phyloP scores from a whole-genome alignment of 2,113 vertebrate genomes.

The Engystomops pustulosus region DNA sequence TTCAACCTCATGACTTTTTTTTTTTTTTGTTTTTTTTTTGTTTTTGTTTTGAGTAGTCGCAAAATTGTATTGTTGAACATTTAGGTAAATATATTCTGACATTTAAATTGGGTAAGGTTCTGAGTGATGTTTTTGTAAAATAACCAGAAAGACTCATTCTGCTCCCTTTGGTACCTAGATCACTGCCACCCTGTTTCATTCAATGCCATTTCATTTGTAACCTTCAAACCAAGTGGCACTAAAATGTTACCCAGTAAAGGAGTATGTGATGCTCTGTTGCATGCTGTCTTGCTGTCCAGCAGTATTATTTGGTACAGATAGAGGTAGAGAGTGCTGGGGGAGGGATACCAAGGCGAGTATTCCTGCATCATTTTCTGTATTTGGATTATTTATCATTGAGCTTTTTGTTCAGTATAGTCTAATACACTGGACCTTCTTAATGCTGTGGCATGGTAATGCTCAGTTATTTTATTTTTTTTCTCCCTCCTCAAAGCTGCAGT shows the following conservation, averaged over 20 bases:
- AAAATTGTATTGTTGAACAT: no score
- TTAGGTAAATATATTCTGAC: no score
- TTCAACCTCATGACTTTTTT: no score
- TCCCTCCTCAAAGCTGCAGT: constrained; percentile 20
- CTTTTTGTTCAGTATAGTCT: background rate
- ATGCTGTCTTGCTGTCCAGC: background rate
- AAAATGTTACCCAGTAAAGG: background rate
- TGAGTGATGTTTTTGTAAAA: no score
- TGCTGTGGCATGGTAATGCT: constrained; percentile 21
- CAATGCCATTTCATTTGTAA: background rate
- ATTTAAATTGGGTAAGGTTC: no score
- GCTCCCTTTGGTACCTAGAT: no score
- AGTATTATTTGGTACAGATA: background rate
- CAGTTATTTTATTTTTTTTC: constrained; percentile 1
- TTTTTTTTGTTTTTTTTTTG: no score
- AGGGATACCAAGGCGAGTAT: background rate
- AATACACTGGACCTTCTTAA: background rate
- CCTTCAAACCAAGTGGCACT: background rate
- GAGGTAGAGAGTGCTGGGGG: background rate
- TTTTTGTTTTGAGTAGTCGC: no score
- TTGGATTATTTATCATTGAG: background rate
- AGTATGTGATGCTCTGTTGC: background rate
- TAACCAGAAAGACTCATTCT: no score
- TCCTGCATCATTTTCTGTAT: background rate
- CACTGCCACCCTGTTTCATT: background rate